Base-by-base conservation (phyloP, 2,888 invertebrate genomes). In the Macropis europaea region DNA sequence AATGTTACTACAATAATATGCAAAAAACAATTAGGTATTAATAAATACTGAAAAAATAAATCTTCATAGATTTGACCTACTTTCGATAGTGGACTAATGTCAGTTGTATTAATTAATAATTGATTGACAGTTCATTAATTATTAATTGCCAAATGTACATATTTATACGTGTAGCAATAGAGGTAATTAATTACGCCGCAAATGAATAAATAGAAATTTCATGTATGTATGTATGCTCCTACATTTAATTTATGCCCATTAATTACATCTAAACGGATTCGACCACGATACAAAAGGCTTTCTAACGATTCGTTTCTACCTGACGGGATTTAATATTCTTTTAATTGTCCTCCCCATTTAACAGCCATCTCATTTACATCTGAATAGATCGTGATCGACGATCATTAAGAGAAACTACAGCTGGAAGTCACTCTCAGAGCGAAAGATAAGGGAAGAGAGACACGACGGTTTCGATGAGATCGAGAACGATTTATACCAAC, bases 401-500 rank as follows among this genome's bases (percentile, higher is more conserved):
- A 47, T 72, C 63, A 68, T 77, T 67, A 72, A 52, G 38, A 43
- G 40, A 45, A 22, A 28, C 43, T 53, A 64, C 40, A 43, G 61
- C 26, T 54, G 38, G 52, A 56, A 53, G 43, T 36, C 40, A 56
- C 5, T 47, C 34, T 47, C 34, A 36, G 30, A 59, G 38, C 19
- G 38, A 48, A 52, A 72, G 59, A 69, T 66, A 76, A 63, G 56
- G 52, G 43, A 53, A 57, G 40, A 17, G 34, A 66, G 54, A 69
- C 38, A 66, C 48, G 56, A 28, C 24, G 56, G 22, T 62, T 15
- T 42, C 61, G 73, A 67, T 67, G 56, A 36, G 67, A 68, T 63
- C 53, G 43, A 59, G 43, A 50, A 53, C 64, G 52, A 78, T 70
- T 70, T 77, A 70, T 67, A 67, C 56, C 2, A 56, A 32, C 53